phyloP scores from a whole-genome alignment of 2,113 vertebrate genomes.

The cattle (Bos taurus) region ARS-UCD2.0 NC_037334.1:59905501-59906000 shows the following conservation, averaged over 20 bases:
- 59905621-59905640: background rate
- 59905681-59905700: background rate
- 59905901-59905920: background rate
- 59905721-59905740: background rate
- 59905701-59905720: background rate
- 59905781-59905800: background rate
- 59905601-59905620: no score
- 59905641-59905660: background rate
- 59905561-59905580: no score
- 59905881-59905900: background rate
- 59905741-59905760: background rate
- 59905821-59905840: background rate
- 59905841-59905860: background rate
- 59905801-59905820: background rate
- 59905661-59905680: background rate
- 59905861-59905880: background rate
- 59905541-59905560: no score
- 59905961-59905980: background rate
- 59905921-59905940: background rate
- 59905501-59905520: no score
- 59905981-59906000: background rate
- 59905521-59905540: no score
- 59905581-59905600: no score
- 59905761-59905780: background rate
- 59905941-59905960: background rate